Base-by-base conservation (phyloP, 1,140 invertebrate species). In the Aphelenchoides avenae region DNA sequence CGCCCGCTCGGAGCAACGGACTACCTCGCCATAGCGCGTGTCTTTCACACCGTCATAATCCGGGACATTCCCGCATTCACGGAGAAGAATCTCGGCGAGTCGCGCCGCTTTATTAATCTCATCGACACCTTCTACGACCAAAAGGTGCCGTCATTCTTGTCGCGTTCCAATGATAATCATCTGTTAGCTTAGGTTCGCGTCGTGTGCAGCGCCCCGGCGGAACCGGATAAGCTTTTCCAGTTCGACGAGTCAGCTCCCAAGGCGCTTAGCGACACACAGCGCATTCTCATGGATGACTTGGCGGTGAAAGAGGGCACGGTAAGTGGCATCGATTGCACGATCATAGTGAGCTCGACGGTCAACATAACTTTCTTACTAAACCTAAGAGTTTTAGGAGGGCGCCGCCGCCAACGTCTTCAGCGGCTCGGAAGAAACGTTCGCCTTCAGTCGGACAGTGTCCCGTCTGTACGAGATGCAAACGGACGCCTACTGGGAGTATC, bases 61-160 rank as follows among this genome's bases (percentile, higher is more conserved):
- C 81, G 89, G 66, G 84, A 95, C 79, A 81, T 97, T 40, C 92
- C 91, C 18, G 84, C 87, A 71, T 78, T 97, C 64, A 87, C 85
- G 39, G 54, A 39, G 24, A 49, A 20, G 81, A 83, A 84, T 65
- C 79, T 84, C 27, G 86, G 87, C 74, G 87, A 89, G 79, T 85
- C 89, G 44, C 83, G 92, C 73, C 81, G 94, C 66, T 97, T 98
- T 78, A 97, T 97, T 52, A 95, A 89, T 3, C 80, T 98, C 0
- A 92, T 98, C 69, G 94, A 99, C 76, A 93, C 91, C 0, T 81
- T 99, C 0, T 99, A 98, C 79, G 93, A 98, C 78, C 88, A 91
- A 71, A 87, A 85, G 81, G 88, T 91, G 57, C 41, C 18, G 18
- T 18, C 46, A 57, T 36, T 15, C 22, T 29, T 46, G 22, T 59